A percentile compares a stretch with the other conserved stretches of the same genome.
These are phyloP conservation scores for Enteromius unitaeniatus DNA, from an alignment of 2,797 vertebrate species.

Conservation along the genomic window DNA sequence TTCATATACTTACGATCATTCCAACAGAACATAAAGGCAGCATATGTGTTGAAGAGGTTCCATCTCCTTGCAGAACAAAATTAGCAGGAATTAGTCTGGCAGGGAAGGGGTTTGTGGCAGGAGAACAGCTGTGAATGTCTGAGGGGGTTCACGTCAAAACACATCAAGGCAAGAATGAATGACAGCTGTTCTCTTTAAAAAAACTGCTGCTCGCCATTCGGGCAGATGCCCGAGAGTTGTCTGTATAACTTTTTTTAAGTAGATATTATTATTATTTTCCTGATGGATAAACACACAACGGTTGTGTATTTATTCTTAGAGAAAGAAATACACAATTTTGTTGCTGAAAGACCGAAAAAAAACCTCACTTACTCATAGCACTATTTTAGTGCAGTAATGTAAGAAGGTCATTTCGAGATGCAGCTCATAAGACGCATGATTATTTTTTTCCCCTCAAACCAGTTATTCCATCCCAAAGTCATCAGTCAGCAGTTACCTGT, in stretches of 20 bases:
- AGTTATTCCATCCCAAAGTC: no score
- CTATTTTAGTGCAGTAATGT: no score
- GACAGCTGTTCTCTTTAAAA: not conserved
- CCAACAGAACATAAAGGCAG: not conserved
- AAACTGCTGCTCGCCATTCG: not conserved
- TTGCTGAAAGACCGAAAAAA: no score
- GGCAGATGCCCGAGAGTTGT: not conserved
- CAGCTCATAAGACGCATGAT: no score
- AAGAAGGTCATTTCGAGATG: no score
- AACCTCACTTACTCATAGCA: no score
- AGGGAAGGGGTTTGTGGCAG: not conserved
- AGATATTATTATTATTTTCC: not conserved
- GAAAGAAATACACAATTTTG: no score
- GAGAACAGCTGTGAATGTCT: constrained; percentile 4
- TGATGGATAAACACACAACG: no score
- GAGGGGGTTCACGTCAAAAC: not conserved
- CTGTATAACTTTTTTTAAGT: not conserved
- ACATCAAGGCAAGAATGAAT: constrained; percentile 1
- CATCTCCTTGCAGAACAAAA: not conserved
- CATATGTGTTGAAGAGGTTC: not conserved
- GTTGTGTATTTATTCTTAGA: no score
- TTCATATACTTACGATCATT: not conserved
- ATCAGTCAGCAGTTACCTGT: no score
- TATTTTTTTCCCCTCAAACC: no score
- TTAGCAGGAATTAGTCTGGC: not conserved